phyloP scores from a whole-genome alignment of 2,888 invertebrate species.

The Drosophila meridionalis region DNA sequence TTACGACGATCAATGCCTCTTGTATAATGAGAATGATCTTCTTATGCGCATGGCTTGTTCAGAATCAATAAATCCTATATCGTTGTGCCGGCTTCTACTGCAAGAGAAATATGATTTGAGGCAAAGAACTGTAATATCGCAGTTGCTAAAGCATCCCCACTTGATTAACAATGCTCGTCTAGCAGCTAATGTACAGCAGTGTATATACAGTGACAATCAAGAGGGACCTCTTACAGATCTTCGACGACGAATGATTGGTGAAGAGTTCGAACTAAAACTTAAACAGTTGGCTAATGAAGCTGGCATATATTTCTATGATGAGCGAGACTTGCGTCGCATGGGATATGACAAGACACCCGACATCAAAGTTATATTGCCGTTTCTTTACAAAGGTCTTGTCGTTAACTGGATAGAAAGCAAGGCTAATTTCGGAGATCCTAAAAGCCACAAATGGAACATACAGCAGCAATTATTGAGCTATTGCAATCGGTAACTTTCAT shows the following conservation, averaged over 20 bases:
- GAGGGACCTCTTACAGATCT: slow-evolving; percentile 93
- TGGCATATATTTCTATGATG: slow-evolving; percentile 89
- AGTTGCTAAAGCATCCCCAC: slow-evolving; percentile 81
- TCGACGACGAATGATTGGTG: slow-evolving; percentile 91
- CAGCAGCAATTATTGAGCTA: slow-evolving; percentile 95
- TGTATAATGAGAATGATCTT: slow-evolving; percentile 53
- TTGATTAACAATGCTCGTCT: slow-evolving; percentile 79
- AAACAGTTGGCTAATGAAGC: slow-evolving; percentile 85
- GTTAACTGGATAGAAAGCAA: slow-evolving; percentile 99
- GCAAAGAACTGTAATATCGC: slow-evolving; percentile 72
- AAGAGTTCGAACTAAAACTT: slow-evolving; percentile 92
- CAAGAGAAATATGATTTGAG: slow-evolving; percentile 77
- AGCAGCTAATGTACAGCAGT: slow-evolving; percentile 86
- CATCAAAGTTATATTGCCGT: slow-evolving; percentile 94
- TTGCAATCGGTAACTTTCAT: slow-evolving; percentile 88
- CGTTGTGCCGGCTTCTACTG: slow-evolving; percentile 79
- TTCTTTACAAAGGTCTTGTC: slow-evolving; percentile 93
- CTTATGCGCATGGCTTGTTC: slow-evolving; percentile 76
- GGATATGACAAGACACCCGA: slow-evolving; percentile 99
- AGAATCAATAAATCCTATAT: slow-evolving; percentile 77
- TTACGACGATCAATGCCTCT: slow-evolving; percentile 63
- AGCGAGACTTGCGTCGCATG: slow-evolving; percentile 91
- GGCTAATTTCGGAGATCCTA: slow-evolving; percentile 95
- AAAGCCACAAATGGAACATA: slow-evolving; percentile 92
- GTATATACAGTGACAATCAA: slow-evolving; percentile 92